These are phyloP conservation scores for Tenualosa thibaudeaui DNA, from an alignment of 2,797 vertebrate species.

Conservation along the genomic window DNA sequence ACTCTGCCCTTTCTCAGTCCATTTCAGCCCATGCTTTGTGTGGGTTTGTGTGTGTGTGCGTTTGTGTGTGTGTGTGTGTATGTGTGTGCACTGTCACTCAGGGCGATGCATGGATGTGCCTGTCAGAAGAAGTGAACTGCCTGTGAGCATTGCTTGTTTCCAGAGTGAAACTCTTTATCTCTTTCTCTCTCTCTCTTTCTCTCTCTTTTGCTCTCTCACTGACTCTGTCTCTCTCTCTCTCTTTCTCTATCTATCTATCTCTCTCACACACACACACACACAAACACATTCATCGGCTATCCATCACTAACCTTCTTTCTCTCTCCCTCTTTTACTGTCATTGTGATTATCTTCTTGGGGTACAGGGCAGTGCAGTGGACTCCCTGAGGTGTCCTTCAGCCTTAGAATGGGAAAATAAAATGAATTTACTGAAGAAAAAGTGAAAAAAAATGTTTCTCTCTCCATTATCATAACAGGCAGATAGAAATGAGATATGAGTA, in stretches of 20 bases:
- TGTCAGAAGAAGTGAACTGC: conserved; percentile 25
- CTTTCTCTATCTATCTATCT: not conserved
- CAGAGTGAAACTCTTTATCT: not conserved
- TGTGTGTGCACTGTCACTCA: not conserved
- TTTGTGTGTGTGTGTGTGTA: not conserved
- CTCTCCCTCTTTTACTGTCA: not conserved
- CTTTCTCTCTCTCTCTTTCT: not conserved
- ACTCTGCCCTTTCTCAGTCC: no score
- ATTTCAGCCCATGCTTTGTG: not conserved
- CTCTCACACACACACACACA: not conserved
- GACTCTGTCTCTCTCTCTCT: not conserved
- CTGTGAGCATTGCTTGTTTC: conserved; percentile 30
- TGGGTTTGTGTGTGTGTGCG: no score
- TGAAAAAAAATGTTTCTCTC: not conserved
- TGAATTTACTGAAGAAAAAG: no score
- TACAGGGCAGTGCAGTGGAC: no score
- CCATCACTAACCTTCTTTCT: not conserved
- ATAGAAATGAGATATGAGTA: not conserved
- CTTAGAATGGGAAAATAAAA: no score
- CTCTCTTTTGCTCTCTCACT: not conserved
- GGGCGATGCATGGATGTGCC: conserved; percentile 20
- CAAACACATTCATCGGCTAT: not conserved
- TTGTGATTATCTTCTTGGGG: no score
- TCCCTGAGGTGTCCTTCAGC: no score
- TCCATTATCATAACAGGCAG: not conserved